phyloP scores from a whole-genome alignment of 2,113 vertebrate genomes.

The Aldabrachelys gigantea region DNA sequence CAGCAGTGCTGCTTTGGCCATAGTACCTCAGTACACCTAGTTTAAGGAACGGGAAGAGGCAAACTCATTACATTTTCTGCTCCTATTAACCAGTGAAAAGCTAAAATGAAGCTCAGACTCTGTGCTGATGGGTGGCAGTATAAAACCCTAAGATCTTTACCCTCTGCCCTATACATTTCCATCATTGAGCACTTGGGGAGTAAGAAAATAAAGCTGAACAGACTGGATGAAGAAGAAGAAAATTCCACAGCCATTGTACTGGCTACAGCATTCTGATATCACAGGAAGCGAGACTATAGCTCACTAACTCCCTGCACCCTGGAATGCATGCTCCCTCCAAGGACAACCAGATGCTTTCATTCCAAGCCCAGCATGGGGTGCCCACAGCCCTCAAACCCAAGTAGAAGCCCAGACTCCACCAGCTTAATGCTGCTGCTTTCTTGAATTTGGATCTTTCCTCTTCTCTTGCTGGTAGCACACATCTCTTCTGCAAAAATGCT shows the following conservation, averaged over 20 bases:
- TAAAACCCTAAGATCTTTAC: neutral
- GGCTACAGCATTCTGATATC: neutral
- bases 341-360: neutral
- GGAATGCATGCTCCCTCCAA: neutral
- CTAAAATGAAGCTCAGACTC: neutral
- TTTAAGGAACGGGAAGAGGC: neutral
- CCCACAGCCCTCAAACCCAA: neutral
- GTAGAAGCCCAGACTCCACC: neutral
- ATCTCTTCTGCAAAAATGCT: rapidly evolving
- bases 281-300: neutral
- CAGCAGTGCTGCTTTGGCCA: neutral
- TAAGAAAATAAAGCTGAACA: constrained; percentile 34
- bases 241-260: neutral
- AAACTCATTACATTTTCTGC: rapidly evolving
- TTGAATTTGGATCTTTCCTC: neutral
- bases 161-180: neutral
- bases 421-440: neutral
- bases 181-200: neutral
- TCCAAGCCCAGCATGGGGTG: neutral
- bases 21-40: neutral
- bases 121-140: neutral
- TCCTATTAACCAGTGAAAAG: neutral
- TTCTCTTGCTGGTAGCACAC: neutral
- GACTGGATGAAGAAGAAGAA: constrained; percentile 3
- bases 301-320: neutral